A percentile compares a stretch with the other conserved stretches of the same genome.
Conservation (phyloP, 2,888 invertebrate species). For the Eupithecia vulgata region DNA sequence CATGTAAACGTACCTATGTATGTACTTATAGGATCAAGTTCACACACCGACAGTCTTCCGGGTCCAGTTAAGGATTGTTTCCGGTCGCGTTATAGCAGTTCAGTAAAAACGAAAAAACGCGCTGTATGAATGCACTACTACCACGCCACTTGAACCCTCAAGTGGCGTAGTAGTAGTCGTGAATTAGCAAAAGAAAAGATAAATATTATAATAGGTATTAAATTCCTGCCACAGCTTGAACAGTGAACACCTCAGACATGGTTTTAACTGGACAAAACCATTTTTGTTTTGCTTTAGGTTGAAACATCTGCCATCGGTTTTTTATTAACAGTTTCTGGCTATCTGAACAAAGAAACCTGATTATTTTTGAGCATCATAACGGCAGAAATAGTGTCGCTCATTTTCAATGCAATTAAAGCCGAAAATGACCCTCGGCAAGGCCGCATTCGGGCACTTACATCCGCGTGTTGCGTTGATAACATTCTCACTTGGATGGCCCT, state of each 20-base stretch:
- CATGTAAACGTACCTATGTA: too few species aligned
- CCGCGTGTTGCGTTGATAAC: conserved; percentile 46
- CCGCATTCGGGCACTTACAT: conserved; percentile 46
- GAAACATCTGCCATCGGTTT: not conserved
- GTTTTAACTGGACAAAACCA: not conserved
- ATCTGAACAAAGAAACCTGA: not conserved
- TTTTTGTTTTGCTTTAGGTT: not conserved
- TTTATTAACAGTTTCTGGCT: not conserved
- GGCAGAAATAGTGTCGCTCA: conserved; percentile 15
- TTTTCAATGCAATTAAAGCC: conserved; percentile 33
- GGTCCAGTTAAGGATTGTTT: too few species aligned
- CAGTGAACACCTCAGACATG: not conserved
- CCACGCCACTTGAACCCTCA: too few species aligned
- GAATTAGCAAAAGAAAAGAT: not conserved
- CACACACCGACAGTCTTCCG: too few species aligned
- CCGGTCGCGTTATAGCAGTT: too few species aligned
- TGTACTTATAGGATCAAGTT: too few species aligned
- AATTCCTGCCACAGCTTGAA: not conserved
- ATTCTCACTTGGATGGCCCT: not conserved
- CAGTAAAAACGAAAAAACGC: too few species aligned
- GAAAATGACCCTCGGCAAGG: conserved; percentile 55
- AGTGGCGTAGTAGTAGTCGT: not conserved
- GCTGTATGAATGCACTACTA: too few species aligned
- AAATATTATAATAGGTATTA: not conserved
- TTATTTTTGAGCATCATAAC: conserved; percentile 3